Conservation (phyloP, 2,113 vertebrate species). For the Neoarius graeffei region DNA sequence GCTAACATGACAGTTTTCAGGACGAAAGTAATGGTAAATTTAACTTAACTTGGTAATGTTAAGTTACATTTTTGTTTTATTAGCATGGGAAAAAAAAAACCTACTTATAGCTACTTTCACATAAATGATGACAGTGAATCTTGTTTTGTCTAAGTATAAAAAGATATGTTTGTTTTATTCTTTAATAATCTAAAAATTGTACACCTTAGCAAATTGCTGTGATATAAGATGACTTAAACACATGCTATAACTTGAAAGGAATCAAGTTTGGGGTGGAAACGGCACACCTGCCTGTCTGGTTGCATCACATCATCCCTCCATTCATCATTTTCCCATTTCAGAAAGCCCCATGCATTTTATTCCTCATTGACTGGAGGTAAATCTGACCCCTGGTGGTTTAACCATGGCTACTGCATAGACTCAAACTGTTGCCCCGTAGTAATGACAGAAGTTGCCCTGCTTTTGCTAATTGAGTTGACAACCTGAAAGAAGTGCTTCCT, state of each 20-base stretch:
- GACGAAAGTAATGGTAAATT: not conserved
- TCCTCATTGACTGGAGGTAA: not conserved
- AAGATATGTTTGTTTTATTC: not conserved
- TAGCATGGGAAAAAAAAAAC: not conserved
- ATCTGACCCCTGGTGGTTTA: not conserved
- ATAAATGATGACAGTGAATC: not conserved
- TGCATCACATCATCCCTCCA: not conserved
- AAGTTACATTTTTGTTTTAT: no score
- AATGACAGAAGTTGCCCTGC: not conserved
- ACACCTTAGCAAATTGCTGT: no score
- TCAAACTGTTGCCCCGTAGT: not conserved
- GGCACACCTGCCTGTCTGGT: not conserved
- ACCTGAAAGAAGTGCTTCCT: not conserved
- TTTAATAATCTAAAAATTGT: not conserved
- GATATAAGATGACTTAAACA: no score
- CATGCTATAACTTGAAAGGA: not conserved
- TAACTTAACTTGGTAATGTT: no score
- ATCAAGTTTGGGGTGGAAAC: not conserved
- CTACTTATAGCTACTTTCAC: not conserved
- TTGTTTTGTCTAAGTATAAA: no score
- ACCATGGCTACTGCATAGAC: not conserved
- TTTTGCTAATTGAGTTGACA: not conserved
- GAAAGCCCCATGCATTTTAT: not conserved
- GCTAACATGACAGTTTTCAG: not conserved
- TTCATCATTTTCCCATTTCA: not conserved